Evolutionary conservation across 2,888 invertebrate genomes (phyloP).

Genomic region (Leucania comma): DNA sequence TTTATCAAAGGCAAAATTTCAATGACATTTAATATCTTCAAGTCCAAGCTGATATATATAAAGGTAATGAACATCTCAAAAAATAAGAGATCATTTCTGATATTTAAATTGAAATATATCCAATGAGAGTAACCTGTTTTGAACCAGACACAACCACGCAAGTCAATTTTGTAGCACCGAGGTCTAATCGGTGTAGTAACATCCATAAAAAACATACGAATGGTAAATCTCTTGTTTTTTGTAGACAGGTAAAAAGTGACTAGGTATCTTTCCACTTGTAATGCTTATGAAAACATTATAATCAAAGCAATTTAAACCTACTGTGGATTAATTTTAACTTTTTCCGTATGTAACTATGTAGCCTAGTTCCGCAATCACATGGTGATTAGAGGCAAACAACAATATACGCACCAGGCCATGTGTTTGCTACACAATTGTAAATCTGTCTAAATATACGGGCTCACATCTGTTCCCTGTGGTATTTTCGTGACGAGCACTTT

Average conservation of each 20-base stretch:
- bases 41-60: neutral
- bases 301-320: constrained; percentile 29
- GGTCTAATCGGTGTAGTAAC: constrained; percentile 14
- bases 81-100: neutral
- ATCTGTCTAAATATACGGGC: constrained; percentile 64
- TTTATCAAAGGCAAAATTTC: neutral
- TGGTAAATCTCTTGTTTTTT: constrained; percentile 40
- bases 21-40: neutral
- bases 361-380: constrained; percentile 26
- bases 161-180: constrained; percentile 10
- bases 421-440: constrained; percentile 67
- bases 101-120: constrained; percentile 19
- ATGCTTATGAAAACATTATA: constrained; percentile 21
- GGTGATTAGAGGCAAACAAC: constrained; percentile 44
- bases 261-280: constrained; percentile 30
- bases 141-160: constrained; percentile 19
- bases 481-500: constrained; percentile 73
- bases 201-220: constrained; percentile 17
- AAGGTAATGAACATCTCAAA: constrained; percentile 8
- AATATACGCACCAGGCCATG: constrained; percentile 67
- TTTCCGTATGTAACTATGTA: constrained; percentile 7
- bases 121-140: constrained; percentile 37
- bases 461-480: constrained; percentile 60
- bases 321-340: neutral
- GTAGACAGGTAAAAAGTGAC: constrained; percentile 19